These are phyloP conservation scores for Schizopygopsis malacanthus DNA, from an alignment of 2,797 vertebrate genomes.

Conservation along the genomic window DNA sequence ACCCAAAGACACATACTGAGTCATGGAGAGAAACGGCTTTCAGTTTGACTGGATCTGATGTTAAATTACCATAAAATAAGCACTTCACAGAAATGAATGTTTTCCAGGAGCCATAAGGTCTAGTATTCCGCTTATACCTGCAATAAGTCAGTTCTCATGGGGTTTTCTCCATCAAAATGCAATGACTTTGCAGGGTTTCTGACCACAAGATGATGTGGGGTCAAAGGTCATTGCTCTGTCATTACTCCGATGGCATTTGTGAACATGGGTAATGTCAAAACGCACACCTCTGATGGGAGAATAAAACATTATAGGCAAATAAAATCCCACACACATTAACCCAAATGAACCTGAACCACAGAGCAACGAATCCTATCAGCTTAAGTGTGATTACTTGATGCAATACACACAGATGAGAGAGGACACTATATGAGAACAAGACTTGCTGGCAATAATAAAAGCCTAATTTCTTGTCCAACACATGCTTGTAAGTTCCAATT, in stretches of 20 bases:
- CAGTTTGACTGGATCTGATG: background rate
- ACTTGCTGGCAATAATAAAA: background rate
- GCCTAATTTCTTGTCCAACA: background rate
- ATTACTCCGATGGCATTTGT: constrained; percentile 34
- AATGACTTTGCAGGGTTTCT: constrained; percentile 24
- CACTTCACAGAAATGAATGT: background rate
- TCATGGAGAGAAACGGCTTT: background rate
- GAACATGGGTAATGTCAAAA: constrained; percentile 24
- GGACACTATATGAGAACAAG: constrained; percentile 15
- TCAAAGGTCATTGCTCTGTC: constrained; percentile 35
- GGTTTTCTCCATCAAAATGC: constrained; percentile 29
- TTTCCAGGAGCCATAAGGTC: background rate
- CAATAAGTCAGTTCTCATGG: background rate
- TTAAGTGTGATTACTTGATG: constrained; percentile 29
- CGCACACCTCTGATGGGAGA: constrained; percentile 3
- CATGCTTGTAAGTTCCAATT: background rate
- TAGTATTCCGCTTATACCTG: background rate
- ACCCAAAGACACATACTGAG: background rate
- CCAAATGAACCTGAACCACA: constrained; percentile 22
- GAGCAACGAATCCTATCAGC: constrained; percentile 29
- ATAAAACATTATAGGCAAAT: constrained; percentile 36
- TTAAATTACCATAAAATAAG: constrained; percentile 28
- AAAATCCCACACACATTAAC: constrained; percentile 35
- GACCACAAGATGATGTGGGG: background rate
- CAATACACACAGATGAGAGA: constrained; percentile 3